Conservation (phyloP, 1,140 invertebrate genomes). For the Drosophila murphyi region DNA sequence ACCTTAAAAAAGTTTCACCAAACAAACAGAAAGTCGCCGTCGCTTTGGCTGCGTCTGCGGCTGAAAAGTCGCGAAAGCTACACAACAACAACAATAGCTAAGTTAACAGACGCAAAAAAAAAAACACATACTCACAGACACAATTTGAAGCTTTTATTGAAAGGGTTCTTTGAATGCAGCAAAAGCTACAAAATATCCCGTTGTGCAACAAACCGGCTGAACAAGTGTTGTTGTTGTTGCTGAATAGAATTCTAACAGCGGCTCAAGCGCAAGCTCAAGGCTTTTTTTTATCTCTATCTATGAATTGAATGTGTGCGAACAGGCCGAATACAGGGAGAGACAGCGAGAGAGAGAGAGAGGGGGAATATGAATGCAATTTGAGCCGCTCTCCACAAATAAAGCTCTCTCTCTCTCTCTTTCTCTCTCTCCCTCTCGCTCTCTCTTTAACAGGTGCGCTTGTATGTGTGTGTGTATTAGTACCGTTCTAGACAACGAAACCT, state of each 20-base stretch:
- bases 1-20: conserved; percentile 80
- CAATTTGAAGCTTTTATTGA: conserved; percentile 30
- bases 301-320: conserved; percentile 24
- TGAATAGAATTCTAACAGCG: conserved; percentile 62
- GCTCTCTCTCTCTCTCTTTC: conserved; percentile 33
- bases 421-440: conserved; percentile 30
- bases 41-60: conserved; percentile 42
- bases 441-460: conserved; percentile 42
- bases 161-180: conserved; percentile 58
- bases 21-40: conserved; percentile 74
- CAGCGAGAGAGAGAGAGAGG: conserved; percentile 26
- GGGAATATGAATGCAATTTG: conserved; percentile 54
- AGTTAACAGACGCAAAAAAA: conserved; percentile 43
- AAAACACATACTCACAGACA: conserved; percentile 1
- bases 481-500: conserved; percentile 79
- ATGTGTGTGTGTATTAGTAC: conserved; percentile 68
- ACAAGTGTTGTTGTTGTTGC: conserved; percentile 54
- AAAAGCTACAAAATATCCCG: conserved; percentile 69
- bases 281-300: conserved; percentile 25
- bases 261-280: conserved; percentile 70
- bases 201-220: conserved; percentile 79
- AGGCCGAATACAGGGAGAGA: conserved; percentile 6
- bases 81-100: conserved; percentile 47
- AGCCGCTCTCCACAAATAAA: conserved; percentile 58
- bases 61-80: conserved; percentile 66